These are phyloP conservation scores for Schizopygopsis pylzovi DNA, from an alignment of 2,797 vertebrate genomes.

Conservation along the genomic window DNA sequence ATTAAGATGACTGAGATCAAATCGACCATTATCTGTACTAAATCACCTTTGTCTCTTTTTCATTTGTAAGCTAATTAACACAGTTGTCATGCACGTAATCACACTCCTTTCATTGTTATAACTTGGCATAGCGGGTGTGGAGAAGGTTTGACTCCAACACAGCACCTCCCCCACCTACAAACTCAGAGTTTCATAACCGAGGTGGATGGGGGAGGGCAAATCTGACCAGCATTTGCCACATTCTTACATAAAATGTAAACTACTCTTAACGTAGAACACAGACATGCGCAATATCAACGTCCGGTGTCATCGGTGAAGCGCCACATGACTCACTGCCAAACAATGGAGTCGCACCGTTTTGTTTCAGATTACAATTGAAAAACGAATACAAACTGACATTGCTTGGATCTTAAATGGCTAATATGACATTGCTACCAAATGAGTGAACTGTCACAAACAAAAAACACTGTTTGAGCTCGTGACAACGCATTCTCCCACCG, in stretches of 20 bases:
- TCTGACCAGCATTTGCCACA: conserved; percentile 3
- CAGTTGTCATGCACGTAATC: neutral
- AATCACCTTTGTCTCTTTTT: neutral
- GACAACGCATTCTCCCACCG: neutral
- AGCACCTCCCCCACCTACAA: conserved; percentile 34
- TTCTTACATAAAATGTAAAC: conserved; percentile 35
- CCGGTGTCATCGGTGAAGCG: neutral
- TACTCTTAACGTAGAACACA: conserved; percentile 20
- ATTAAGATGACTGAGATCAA: neutral
- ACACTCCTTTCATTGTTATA: neutral
- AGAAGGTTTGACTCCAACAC: conserved; percentile 9
- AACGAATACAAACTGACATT: neutral
- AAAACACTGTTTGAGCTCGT: neutral
- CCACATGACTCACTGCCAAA: neutral
- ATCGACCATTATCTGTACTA: neutral
- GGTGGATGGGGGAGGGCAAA: conserved; percentile 18
- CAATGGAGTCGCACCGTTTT: neutral
- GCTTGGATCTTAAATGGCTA: neutral
- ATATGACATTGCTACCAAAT: neutral
- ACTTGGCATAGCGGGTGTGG: neutral
- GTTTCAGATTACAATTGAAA: neutral
- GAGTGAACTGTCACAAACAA: neutral
- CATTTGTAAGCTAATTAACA: neutral
- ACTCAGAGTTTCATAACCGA: conserved; percentile 48
- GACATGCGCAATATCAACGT: conserved; percentile 15